Conservation (phyloP, 2,888 invertebrate genomes). For the Beris morrisii region DNA sequence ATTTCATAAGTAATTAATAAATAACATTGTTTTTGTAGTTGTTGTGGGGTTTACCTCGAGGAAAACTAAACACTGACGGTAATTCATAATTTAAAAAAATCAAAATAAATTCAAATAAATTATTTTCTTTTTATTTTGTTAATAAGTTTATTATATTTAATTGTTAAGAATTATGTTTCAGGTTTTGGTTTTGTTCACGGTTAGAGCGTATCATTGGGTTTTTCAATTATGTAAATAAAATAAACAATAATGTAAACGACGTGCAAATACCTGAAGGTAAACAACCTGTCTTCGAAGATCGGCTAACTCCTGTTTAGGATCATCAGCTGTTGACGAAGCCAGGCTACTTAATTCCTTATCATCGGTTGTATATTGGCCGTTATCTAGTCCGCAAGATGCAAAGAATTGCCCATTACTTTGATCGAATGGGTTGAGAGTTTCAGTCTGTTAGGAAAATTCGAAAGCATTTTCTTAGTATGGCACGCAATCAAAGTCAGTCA, state of each 20-base stretch:
- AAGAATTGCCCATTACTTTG: conserved; percentile 70
- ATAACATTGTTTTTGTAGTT: conserved; percentile 8
- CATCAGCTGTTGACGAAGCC: conserved; percentile 59
- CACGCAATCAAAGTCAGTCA: not conserved
- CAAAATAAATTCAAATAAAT: conserved; percentile 12
- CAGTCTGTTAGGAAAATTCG: conserved; percentile 62
- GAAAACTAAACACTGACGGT: conserved; percentile 22
- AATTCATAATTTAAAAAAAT: conserved; percentile 22
- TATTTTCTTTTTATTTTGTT: not conserved
- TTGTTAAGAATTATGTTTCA: not conserved
- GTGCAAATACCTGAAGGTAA: conserved; percentile 71
- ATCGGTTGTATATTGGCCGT: conserved; percentile 55
- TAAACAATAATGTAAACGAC: conserved; percentile 42
- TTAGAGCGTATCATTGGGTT: not conserved
- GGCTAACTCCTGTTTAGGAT: conserved; percentile 70
- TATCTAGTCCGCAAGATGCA: conserved; percentile 60
- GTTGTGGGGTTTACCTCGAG: conserved; percentile 19
- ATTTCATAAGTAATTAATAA: conserved; percentile 16
- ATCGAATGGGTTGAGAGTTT: conserved; percentile 88
- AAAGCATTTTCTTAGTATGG: not conserved
- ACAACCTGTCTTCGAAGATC: conserved; percentile 81
- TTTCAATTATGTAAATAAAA: conserved; percentile 16
- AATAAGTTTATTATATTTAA: not conserved
- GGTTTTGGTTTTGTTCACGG: not conserved
- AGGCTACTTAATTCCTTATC: conserved; percentile 59